Conservation (phyloP, 2,888 invertebrate genomes). For the Eueremaeus valkanovi region DNA sequence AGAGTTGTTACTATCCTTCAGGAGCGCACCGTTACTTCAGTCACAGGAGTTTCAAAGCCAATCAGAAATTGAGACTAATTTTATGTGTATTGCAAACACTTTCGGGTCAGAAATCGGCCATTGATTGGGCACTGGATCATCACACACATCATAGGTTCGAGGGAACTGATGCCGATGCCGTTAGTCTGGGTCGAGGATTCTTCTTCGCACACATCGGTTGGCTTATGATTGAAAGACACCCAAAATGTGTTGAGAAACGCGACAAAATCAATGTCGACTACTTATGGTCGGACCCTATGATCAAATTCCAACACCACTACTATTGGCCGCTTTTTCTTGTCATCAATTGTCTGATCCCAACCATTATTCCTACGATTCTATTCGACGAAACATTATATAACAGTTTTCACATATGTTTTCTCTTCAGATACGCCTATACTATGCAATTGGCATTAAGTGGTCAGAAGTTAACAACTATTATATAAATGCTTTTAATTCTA, state of each 20-base stretch:
- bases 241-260: slow-evolving; percentile 7
- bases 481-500: background rate
- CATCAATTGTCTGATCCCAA: slow-evolving; percentile 9
- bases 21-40: slow-evolving; percentile 29
- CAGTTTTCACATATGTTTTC: slow-evolving; percentile 10
- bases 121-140: slow-evolving; percentile 26
- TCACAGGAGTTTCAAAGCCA: slow-evolving; percentile 23
- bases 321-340: background rate
- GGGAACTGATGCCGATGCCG: slow-evolving; percentile 24
- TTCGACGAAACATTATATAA: slow-evolving; percentile 6
- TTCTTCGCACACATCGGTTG: slow-evolving; percentile 38
- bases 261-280: background rate
- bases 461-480: background rate
- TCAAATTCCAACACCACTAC: slow-evolving; percentile 20
- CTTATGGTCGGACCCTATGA: slow-evolving; percentile 8
- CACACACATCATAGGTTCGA: slow-evolving; percentile 28
- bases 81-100: slow-evolving; percentile 16
- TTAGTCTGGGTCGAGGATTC: slow-evolving; percentile 17
- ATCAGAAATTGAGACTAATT: background rate
- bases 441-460: slow-evolving; percentile 32
- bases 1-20: background rate
- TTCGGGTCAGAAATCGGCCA: slow-evolving; percentile 16
- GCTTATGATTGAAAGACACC: slow-evolving; percentile 28
- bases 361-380: slow-evolving; percentile 1
- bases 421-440: slow-evolving; percentile 6